Evolutionary conservation across 2,797 vertebrate species (phyloP).

Genomic region (Coregonus sp.): DNA sequence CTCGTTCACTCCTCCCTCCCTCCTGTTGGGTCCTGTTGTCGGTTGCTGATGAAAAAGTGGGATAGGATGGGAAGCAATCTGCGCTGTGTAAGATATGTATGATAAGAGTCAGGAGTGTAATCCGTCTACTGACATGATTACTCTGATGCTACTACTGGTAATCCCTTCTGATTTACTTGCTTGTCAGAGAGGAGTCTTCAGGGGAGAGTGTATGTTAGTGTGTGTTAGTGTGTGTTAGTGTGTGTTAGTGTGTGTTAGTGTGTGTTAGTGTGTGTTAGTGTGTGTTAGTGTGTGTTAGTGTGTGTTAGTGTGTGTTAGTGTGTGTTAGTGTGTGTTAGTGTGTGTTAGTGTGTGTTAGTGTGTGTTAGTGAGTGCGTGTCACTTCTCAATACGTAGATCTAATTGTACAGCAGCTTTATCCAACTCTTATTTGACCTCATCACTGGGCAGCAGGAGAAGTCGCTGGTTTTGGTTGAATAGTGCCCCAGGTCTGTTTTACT

Average conservation of each 20-base stretch:
- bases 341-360: too few species aligned
- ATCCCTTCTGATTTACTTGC: not conserved
- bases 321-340: not conserved
- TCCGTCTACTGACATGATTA: not conserved
- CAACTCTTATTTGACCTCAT: too few species aligned
- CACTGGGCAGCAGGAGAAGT: too few species aligned
- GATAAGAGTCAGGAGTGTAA: constrained; percentile 8
- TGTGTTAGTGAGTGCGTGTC: not conserved
- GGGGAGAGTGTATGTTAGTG: not conserved
- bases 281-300: not conserved
- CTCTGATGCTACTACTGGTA: not conserved
- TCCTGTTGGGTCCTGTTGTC: not conserved
- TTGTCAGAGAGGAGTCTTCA: not conserved
- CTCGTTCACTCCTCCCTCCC: not conserved
- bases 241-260: too few species aligned
- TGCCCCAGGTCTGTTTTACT: too few species aligned
- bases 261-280: too few species aligned
- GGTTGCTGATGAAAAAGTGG: not conserved
- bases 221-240: not conserved
- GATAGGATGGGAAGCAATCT: not conserved
- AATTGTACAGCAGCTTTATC: too few species aligned
- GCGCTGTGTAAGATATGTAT: constrained; percentile 3
- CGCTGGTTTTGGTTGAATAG: too few species aligned
- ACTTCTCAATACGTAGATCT: too few species aligned
- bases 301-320: not conserved